Percentiles rank a stretch among this genome's conserved stretches.
Conservation (phyloP, 2,888 invertebrate species). For the Nesidiocoris tenuis region DNA sequence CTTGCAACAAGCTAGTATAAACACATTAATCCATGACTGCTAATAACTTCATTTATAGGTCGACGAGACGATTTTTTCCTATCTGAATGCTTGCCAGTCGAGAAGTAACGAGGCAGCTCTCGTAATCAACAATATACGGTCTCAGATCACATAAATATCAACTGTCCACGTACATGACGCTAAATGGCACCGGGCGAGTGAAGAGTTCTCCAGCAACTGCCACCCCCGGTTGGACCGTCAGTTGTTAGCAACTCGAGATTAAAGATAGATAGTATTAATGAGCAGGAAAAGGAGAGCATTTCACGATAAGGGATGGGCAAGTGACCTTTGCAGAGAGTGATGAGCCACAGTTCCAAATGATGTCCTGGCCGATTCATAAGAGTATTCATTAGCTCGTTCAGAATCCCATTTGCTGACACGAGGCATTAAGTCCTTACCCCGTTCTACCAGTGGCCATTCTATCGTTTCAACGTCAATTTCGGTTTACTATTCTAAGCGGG, state of each 20-base stretch:
- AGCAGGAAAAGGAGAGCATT: neutral
- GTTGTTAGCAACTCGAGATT: neutral
- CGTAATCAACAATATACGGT: neutral
- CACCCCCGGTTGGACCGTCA: neutral
- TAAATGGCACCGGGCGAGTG: neutral
- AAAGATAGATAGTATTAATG: neutral
- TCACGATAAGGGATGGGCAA: neutral
- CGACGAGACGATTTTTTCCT: too few species aligned
- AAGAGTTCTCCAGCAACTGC: neutral
- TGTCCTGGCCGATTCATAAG: neutral
- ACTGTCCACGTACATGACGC: neutral
- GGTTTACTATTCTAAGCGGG: too few species aligned
- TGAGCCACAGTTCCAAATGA: too few species aligned
- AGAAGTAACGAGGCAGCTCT: too few species aligned
- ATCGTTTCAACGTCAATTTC: too few species aligned
- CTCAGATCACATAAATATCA: neutral
- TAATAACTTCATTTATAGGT: too few species aligned
- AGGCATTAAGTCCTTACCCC: too few species aligned
- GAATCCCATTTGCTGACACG: too few species aligned
- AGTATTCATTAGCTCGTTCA: neutral
- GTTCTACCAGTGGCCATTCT: too few species aligned
- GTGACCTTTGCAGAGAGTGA: neutral
- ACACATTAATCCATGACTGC: too few species aligned
- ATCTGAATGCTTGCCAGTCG: too few species aligned
- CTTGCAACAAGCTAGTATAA: too few species aligned